These are phyloP conservation scores for Zoanthus sociatus DNA, from an alignment of 92 coral and sea anemone genomes.

Conservation along the genomic window DNA sequence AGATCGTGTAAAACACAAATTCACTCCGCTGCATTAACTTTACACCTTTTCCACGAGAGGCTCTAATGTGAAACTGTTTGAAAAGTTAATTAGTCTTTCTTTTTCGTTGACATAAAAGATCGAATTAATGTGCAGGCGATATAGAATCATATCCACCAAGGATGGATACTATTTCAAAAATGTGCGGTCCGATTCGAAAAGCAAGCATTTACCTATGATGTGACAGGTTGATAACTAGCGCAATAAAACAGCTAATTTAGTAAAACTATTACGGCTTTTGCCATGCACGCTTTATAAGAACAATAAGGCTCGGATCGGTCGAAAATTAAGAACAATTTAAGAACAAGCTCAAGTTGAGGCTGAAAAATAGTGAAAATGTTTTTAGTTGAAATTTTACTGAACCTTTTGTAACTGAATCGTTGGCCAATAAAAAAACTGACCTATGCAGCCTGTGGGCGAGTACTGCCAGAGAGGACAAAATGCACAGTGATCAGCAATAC, in stretches of 20 bases:
- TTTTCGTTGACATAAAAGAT: slow-evolving; percentile 27
- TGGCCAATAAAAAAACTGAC: background rate
- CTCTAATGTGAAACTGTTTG: slow-evolving; percentile 24
- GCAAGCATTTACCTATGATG: background rate
- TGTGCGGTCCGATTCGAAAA: background rate
- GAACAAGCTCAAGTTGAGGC: no score
- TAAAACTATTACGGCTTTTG: background rate
- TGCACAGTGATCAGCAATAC: no score
- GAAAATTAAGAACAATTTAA: no score
- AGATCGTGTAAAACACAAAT: slow-evolving; percentile 14
- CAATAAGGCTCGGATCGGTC: no score
- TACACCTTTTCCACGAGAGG: background rate
- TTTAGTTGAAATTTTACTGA: no score
- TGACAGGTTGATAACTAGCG: slow-evolving; percentile 12
- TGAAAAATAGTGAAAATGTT: no score
- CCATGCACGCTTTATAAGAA: background rate
- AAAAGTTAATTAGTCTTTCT: background rate
- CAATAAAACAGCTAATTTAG: background rate
- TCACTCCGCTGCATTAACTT: slow-evolving; percentile 18
- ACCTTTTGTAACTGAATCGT: no score
- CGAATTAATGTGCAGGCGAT: background rate
- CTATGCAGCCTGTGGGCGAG: background rate
- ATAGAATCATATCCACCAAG: background rate
- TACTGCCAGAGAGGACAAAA: no score
- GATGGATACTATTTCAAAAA: background rate